Evolutionary conservation across 2,888 invertebrate species (phyloP).

Genomic region (Drosophila seclusa): DNA sequence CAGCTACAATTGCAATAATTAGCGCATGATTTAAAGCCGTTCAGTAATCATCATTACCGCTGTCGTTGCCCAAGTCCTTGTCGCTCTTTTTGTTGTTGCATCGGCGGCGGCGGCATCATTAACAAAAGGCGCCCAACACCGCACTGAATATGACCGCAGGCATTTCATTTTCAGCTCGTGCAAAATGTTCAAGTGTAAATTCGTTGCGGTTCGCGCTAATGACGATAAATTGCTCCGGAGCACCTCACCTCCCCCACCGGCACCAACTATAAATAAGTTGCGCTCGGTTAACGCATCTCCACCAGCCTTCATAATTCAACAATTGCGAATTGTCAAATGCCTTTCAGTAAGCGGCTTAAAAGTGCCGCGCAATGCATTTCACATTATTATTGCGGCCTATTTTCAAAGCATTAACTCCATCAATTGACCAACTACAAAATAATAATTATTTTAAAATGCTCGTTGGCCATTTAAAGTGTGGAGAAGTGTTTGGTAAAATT

Average conservation of each 20-base stretch:
- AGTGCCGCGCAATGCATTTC: conserved; percentile 50
- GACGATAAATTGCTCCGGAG: conserved; percentile 75
- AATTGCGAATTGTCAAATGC: conserved; percentile 24
- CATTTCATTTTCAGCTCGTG: conserved; percentile 75
- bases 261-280: conserved; percentile 76
- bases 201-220: conserved; percentile 68
- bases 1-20: conserved; percentile 79
- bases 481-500: background rate
- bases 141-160: conserved; percentile 61
- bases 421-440: background rate
- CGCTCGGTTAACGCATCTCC: conserved; percentile 51
- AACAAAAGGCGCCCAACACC: conserved; percentile 53
- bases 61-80: conserved; percentile 60
- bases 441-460: background rate
- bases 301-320: conserved; percentile 10
- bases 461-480: background rate
- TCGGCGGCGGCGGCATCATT: conserved; percentile 50
- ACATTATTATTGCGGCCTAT: background rate
- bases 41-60: conserved; percentile 80
- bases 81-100: conserved; percentile 31
- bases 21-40: conserved; percentile 80
- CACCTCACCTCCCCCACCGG: background rate
- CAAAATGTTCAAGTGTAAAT: conserved; percentile 78
- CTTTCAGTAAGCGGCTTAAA: conserved; percentile 46
- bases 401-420: background rate